Percentiles rank a stretch among this genome's conserved stretches.
phyloP scores from a whole-genome alignment of 2,113 vertebrate genomes.

The Rhinichthys klamathensis region DNA sequence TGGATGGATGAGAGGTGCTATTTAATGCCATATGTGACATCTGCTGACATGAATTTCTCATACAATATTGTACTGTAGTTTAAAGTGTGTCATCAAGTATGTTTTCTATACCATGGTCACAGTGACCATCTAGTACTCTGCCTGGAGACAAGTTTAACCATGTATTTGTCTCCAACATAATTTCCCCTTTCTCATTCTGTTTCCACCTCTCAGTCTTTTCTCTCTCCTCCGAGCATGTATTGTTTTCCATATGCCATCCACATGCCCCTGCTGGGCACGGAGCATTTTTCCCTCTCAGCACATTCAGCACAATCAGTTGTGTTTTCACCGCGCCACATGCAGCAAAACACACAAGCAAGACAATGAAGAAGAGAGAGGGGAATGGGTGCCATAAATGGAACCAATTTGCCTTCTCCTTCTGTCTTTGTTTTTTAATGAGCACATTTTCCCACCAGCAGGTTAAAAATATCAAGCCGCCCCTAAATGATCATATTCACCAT shows the following conservation, averaged over 20 bases:
- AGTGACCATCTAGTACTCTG: too few species aligned
- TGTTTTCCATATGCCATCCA: constrained; percentile 55
- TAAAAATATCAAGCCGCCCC: constrained; percentile 57
- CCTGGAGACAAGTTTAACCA: constrained; percentile 42
- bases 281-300: constrained; percentile 20
- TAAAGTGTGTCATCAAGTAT: not conserved
- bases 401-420: constrained; percentile 45
- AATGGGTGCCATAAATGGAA: constrained; percentile 46
- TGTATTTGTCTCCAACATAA: constrained; percentile 20
- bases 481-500: constrained; percentile 52
- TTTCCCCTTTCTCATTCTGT: constrained; percentile 25
- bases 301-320: constrained; percentile 44
- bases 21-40: not conserved
- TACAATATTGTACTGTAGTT: not conserved
- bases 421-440: constrained; percentile 53
- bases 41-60: not conserved
- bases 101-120: not conserved
- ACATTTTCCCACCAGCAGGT: constrained; percentile 56
- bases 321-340: constrained; percentile 36
- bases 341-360: constrained; percentile 45
- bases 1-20: not conserved
- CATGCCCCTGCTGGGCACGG: constrained; percentile 48
- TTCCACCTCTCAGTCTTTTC: not conserved
- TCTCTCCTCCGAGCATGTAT: constrained; percentile 20
- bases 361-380: constrained; percentile 28